These are phyloP conservation scores for Trachops cirrhosus DNA, from an alignment of 2,797 vertebrate species.

Conservation along the genomic window DNA sequence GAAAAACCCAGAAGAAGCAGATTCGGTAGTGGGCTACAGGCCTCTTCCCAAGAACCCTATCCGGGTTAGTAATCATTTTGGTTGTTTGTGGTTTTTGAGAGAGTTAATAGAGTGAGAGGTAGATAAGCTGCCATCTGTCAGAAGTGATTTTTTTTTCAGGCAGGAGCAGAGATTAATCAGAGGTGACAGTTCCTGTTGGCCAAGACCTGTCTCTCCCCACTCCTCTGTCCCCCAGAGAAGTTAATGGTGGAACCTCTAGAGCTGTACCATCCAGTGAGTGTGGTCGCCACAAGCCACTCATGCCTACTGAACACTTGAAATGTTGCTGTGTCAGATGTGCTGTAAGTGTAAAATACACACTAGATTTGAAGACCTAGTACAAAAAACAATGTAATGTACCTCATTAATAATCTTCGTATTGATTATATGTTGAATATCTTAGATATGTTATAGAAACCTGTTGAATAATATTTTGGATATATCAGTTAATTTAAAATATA, in stretches of 20 bases:
- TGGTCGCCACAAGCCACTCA: neutral
- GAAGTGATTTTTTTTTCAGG: neutral
- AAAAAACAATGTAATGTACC: neutral
- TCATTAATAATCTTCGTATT: neutral
- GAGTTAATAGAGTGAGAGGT: neutral
- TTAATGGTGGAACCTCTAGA: neutral
- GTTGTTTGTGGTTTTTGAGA: neutral
- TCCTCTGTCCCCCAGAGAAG: neutral
- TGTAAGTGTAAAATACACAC: neutral
- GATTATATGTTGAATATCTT: neutral
- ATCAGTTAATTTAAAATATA: conserved; percentile 11
- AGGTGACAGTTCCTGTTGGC: neutral
- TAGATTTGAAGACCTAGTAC: neutral
- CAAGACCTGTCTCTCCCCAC: neutral
- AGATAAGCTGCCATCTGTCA: conserved; percentile 59
- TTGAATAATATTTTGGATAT: neutral
- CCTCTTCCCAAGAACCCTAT: neutral
- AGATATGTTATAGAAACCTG: neutral
- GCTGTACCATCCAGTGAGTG: neutral
- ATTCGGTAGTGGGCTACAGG: neutral
- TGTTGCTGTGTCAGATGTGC: neutral
- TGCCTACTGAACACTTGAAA: neutral
- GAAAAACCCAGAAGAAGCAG: neutral
- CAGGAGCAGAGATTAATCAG: conserved; percentile 26
- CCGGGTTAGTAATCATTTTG: neutral